Conservation (phyloP, 92 coral and sea anemone genomes). For the Epizoanthus ramosus region DNA sequence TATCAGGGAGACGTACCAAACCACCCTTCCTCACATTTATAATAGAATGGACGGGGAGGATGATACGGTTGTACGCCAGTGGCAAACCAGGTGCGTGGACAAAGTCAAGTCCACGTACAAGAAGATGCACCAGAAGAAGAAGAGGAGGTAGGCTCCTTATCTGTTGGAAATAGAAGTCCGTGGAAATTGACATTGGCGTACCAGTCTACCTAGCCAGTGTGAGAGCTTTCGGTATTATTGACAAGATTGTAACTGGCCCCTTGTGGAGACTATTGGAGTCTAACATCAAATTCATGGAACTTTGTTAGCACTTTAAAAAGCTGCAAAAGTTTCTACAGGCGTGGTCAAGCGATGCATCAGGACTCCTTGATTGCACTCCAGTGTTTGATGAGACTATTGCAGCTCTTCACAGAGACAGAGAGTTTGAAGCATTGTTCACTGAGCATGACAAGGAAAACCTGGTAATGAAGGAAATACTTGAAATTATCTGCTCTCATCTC, state of each 20-base stretch:
- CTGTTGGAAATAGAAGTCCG: no score
- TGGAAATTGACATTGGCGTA: not conserved
- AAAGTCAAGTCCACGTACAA: no score
- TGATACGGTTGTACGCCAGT: no score
- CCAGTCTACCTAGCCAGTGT: conserved; percentile 4
- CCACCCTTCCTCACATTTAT: no score
- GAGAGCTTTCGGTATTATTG: conserved; percentile 2
- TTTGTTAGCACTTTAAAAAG: not conserved
- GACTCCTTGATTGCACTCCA: not conserved
- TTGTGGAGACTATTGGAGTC: conserved; percentile 13
- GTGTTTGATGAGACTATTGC: conserved; percentile 21
- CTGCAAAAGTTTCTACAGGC: not conserved
- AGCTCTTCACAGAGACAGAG: conserved; percentile 10
- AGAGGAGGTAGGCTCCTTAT: no score
- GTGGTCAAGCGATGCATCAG: conserved; percentile 7
- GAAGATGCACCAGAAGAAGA: no score
- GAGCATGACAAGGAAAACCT: not conserved
- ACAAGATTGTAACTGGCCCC: conserved; percentile 26
- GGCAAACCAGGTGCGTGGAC: no score
- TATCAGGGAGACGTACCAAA: no score
- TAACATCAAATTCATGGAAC: not conserved
- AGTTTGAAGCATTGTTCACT: not conserved
- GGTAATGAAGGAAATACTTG: not conserved
- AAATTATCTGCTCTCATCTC: conserved; percentile 8
- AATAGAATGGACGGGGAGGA: no score